A percentile compares a stretch with the other conserved stretches of the same genome.
phyloP scores from a whole-genome alignment of 1,140 invertebrate genomes.

The Heliconius nattereri region DNA sequence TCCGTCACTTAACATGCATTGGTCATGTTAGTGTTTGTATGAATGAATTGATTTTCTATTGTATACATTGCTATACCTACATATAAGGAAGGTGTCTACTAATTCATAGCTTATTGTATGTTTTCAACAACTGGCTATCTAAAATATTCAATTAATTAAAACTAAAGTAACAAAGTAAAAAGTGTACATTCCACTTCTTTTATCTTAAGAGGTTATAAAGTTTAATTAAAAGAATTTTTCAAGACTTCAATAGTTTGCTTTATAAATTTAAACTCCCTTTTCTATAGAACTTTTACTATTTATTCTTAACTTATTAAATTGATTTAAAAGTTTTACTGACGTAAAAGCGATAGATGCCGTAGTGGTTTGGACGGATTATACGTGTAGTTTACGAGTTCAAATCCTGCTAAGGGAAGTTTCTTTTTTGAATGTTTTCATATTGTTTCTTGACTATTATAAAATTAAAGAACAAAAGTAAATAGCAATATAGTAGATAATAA shows the following conservation, averaged over 20 bases:
- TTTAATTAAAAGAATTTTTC: conserved; percentile 17
- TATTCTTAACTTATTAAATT: neutral
- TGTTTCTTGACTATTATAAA: too few species aligned
- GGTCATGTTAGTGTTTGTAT: too few species aligned
- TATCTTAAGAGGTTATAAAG: conserved; percentile 9
- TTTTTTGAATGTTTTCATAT: neutral
- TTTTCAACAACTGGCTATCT: neutral
- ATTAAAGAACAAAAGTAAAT: too few species aligned
- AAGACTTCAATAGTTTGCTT: neutral
- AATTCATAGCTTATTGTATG: too few species aligned
- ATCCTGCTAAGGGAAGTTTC: neutral
- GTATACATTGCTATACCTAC: too few species aligned
- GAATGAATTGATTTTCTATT: too few species aligned
- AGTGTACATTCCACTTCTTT: neutral
- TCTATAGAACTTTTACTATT: neutral
- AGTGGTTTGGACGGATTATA: neutral
- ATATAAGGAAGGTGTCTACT: too few species aligned
- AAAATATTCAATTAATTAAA: neutral
- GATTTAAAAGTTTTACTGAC: neutral
- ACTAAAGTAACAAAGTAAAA: neutral
- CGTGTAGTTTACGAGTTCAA: neutral
- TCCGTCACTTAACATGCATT: too few species aligned
- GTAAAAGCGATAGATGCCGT: neutral
- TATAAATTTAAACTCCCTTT: neutral
- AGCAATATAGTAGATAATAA: too few species aligned